Evolutionary conservation across 2,888 invertebrate species (phyloP).

Genomic region (Azorinus chamasolen): DNA sequence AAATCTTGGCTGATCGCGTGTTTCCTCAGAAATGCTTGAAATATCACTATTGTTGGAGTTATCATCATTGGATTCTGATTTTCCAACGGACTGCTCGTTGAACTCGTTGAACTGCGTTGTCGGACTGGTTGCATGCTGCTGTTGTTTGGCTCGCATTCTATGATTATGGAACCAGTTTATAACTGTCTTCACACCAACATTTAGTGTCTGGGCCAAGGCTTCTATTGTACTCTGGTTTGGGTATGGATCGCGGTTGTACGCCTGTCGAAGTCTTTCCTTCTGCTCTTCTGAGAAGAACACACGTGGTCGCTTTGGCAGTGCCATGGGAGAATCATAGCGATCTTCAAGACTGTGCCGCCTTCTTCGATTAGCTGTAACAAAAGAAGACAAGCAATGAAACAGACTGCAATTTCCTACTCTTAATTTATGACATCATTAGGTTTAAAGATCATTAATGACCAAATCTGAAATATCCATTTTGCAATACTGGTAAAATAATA

Average conservation of each 20-base stretch:
- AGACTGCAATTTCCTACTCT: not conserved
- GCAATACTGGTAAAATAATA: too few relatives aligned
- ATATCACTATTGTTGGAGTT: slow-evolving; percentile 82
- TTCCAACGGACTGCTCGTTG: slow-evolving; percentile 56
- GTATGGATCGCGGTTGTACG: slow-evolving; percentile 98
- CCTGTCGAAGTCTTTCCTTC: slow-evolving; percentile 97
- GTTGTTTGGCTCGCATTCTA: slow-evolving; percentile 96
- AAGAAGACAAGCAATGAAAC: not conserved
- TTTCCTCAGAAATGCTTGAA: slow-evolving; percentile 76
- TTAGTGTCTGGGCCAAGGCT: slow-evolving; percentile 96
- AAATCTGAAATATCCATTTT: not conserved
- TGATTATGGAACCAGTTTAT: slow-evolving; percentile 99
- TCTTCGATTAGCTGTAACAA: slow-evolving; percentile 90
- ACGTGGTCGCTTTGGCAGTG: slow-evolving; percentile 89
- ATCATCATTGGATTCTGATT: slow-evolving; percentile 78
- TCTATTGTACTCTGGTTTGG: slow-evolving; percentile 98
- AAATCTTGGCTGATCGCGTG: slow-evolving; percentile 64
- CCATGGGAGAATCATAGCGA: slow-evolving; percentile 78
- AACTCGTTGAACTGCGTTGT: slow-evolving; percentile 55
- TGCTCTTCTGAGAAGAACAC: slow-evolving; percentile 99
- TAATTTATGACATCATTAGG: not conserved
- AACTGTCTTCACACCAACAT: slow-evolving; percentile 97
- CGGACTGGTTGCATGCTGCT: slow-evolving; percentile 79
- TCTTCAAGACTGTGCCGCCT: slow-evolving; percentile 88
- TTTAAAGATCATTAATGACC: not conserved